Percentiles rank a stretch among this genome's conserved stretches.
phyloP scores from a whole-genome alignment of 2,797 vertebrate genomes.

The Pangasius djambal region DNA sequence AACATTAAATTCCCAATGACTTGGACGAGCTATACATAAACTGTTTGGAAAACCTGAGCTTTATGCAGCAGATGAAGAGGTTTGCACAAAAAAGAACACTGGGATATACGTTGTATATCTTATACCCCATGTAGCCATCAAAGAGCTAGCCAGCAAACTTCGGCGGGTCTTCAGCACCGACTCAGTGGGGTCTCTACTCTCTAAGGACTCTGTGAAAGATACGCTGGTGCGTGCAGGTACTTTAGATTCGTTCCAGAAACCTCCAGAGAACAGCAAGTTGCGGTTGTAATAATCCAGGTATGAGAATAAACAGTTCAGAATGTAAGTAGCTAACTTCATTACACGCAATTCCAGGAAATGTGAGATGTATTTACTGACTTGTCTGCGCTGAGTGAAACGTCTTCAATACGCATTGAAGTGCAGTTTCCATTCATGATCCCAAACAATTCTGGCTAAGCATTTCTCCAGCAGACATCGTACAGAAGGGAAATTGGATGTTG shows the following conservation, averaged over 20 bases:
- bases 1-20: background rate
- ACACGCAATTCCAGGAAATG: background rate
- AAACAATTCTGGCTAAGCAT: background rate
- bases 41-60: background rate
- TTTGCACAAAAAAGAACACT: background rate
- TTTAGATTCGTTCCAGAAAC: background rate
- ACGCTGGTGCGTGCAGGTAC: background rate
- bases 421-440: background rate
- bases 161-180: background rate
- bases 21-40: background rate
- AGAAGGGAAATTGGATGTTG: background rate
- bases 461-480: background rate
- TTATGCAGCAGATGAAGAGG: background rate
- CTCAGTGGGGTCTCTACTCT: slow-evolving; percentile 7
- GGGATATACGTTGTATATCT: background rate
- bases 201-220: slow-evolving; percentile 5
- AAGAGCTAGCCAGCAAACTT: background rate
- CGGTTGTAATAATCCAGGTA: background rate
- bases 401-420: background rate
- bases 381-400: background rate
- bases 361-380: background rate
- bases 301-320: background rate
- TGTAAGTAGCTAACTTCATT: background rate
- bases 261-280: background rate
- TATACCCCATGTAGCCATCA: background rate